Evolutionary conservation across 1,140 invertebrate species (phyloP), one percentile per base, ranked within the genome.

Genomic region (Tetranychus urticae): DNA sequence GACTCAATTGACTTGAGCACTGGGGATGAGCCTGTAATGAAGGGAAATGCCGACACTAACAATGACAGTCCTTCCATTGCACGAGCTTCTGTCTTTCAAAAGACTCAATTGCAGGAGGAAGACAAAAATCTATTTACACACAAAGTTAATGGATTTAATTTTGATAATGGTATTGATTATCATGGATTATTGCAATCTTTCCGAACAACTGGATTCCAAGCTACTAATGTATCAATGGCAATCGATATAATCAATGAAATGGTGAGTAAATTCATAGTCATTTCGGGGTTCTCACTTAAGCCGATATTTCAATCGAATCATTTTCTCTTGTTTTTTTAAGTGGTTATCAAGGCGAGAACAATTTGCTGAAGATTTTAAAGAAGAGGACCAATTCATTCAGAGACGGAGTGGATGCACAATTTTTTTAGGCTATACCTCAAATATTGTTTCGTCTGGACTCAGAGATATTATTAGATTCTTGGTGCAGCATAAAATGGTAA

Each of bases 401-500:
- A 77, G 84, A 56, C 81, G 80, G 67, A 79, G 73, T 56, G 85
- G 82, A 62, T 97, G 93, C 71, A 97, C 93, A 6, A 89, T 99
- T 70, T 99, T 99, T 73, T 74, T 99, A 60, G 92, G 92, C 0
- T 99, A 86, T 70, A 99, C 96, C 5, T 98, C 93, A 0, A 99
- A 99, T 71, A 84, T 99, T 77, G 84, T 91, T 10, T 97, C 92
- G 0, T 87, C 84, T 61, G 96, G 96, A 31, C 73, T 97, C 52
- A 74, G 96, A 68, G 94, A 99, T 66, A 84, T 85, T 0, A 84
- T 97, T 64, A 73, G 80, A 64, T 93, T 86, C 76, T 75, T 97
- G 61, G 87, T 87, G 4, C 80, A 97, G 72, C 85, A 97, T 72
- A 84, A 83, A 71, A 77, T 87, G 78, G 82, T 81, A 52, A n/a